Base-by-base conservation (phyloP, 1,140 invertebrate species). In the Reticulitermes speratus region DNA sequence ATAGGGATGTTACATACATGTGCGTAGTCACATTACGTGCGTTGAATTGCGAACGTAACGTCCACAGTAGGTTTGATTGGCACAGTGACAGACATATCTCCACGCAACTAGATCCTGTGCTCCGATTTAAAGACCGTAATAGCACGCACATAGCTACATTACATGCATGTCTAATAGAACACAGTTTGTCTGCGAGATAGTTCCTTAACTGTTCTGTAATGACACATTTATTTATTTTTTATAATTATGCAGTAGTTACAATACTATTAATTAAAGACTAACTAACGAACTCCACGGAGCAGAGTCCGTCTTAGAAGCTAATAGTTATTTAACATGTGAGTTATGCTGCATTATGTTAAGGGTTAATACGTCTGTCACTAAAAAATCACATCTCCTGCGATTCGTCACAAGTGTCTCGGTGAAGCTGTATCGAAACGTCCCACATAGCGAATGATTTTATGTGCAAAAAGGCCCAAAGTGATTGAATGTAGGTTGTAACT, bases 21-120 rank as follows among this genome's bases (percentile, higher is more conserved):
- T 12, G 25, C 59, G 59, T 65, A 8, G 7, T 65, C 59, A 65
- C 59, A n/a, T n/a, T 12, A 65, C 65, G 65, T 75, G 65, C 65
- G 7, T 93, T 89, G 44, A 91, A 91, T 75, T 83, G 52, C 23
- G 52, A 86, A 81, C n/a, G 7, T 75, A 8, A 14, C 14, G 8
- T 75, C 6, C 25, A 30, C 65, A 75, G 14, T 75, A 6, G 65
- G 65, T 30, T 75, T 75, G 65, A 75, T 23, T 75, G 65, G 65
- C 65, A 75, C 65, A 75, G n/a, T 75, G 65, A 75, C 65, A 75
- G 65, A 75, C 65, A 75, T 75, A 14, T 30, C 65, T 30, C n/a
- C 25, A 30, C n/a, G 65, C n/a, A 55, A 55, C 52, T 55, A 55
- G 52, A 55, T 55, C 52, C 52, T 55, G 14, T 55, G 52, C 52